phyloP scores from a whole-genome alignment of 2,797 vertebrate genomes.

The Pseudomugil gertrudae region DNA sequence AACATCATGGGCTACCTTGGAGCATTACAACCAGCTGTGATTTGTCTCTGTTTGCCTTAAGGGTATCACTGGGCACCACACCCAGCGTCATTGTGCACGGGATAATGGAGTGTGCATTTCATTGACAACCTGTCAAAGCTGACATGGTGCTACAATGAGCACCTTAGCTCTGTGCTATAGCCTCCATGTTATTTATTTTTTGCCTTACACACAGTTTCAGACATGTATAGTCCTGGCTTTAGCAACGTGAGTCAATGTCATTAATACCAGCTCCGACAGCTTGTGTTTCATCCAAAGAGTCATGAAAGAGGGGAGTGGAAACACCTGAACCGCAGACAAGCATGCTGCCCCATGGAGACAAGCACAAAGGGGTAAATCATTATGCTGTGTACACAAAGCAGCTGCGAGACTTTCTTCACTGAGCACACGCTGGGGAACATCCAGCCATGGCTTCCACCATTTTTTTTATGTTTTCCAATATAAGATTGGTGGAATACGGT shows the following conservation, averaged over 20 bases:
- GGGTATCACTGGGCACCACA: constrained; percentile 53
- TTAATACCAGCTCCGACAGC: constrained; percentile 49
- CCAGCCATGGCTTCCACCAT: constrained; percentile 40
- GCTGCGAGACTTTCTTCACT: constrained; percentile 23
- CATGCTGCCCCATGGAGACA: constrained; percentile 43
- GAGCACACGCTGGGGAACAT: constrained; percentile 55
- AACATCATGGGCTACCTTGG: constrained; percentile 24
- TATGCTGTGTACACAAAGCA: constrained; percentile 50
- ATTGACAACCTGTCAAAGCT: constrained; percentile 45
- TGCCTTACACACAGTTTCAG: constrained; percentile 38
- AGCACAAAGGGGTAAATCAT: constrained; percentile 58
- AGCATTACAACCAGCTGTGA: constrained; percentile 31
- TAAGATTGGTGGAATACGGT: constrained; percentile 20
- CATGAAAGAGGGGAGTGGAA: constrained; percentile 57
- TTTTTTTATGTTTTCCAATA: constrained; percentile 48
- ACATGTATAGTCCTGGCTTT: constrained; percentile 44
- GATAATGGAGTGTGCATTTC: constrained; percentile 59
- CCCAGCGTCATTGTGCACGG: constrained; percentile 39
- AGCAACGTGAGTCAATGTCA: constrained; percentile 37
- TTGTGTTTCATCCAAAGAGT: constrained; percentile 63
- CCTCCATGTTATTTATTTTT: constrained; percentile 5
- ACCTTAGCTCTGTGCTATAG: constrained; percentile 17
- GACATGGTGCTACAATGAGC: constrained; percentile 38
- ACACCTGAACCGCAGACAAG: constrained; percentile 61
- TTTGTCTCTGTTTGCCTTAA: constrained; percentile 45